A percentile compares a stretch with the other conserved stretches of the same genome.
phyloP scores from a whole-genome alignment of 2,113 vertebrate species.

The Psammodynastes pulverulentus region DNA sequence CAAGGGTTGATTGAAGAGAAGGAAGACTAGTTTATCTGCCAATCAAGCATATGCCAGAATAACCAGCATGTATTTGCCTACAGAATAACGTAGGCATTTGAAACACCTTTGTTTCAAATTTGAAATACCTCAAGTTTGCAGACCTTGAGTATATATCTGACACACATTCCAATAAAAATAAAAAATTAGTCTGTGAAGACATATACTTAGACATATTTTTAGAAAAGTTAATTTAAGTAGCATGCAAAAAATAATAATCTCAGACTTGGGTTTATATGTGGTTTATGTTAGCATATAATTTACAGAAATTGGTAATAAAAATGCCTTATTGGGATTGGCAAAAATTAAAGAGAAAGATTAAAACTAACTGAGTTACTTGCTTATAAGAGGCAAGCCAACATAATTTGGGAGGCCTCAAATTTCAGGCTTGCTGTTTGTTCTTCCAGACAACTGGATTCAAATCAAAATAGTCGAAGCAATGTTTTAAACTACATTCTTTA shows the following conservation, averaged over 20 bases:
- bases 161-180: slow-evolving; percentile 40
- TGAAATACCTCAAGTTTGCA: too few relatives aligned
- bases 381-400: neutral
- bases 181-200: slow-evolving; percentile 21
- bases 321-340: slow-evolving; percentile 32
- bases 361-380: slow-evolving; percentile 31
- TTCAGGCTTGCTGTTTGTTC: slow-evolving; percentile 32
- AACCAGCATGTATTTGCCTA: neutral
- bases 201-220: slow-evolving; percentile 30
- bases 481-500: slow-evolving; percentile 17
- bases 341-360: slow-evolving; percentile 40
- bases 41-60: neutral
- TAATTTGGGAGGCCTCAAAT: slow-evolving; percentile 21
- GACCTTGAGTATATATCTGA: neutral
- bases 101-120: neutral
- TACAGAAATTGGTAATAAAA: slow-evolving; percentile 56
- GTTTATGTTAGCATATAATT: slow-evolving; percentile 57
- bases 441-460: slow-evolving; percentile 14
- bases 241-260: slow-evolving; percentile 15
- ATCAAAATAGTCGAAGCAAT: slow-evolving; percentile 37
- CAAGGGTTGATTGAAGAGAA: neutral
- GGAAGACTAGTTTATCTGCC: neutral
- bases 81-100: neutral
- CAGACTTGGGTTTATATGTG: slow-evolving; percentile 46
- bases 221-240: slow-evolving; percentile 23